A percentile compares a stretch with the other conserved stretches of the same genome.
Evolutionary conservation across 2,797 vertebrate genomes (phyloP).

Genomic region (Eremophila alpestris): DNA sequence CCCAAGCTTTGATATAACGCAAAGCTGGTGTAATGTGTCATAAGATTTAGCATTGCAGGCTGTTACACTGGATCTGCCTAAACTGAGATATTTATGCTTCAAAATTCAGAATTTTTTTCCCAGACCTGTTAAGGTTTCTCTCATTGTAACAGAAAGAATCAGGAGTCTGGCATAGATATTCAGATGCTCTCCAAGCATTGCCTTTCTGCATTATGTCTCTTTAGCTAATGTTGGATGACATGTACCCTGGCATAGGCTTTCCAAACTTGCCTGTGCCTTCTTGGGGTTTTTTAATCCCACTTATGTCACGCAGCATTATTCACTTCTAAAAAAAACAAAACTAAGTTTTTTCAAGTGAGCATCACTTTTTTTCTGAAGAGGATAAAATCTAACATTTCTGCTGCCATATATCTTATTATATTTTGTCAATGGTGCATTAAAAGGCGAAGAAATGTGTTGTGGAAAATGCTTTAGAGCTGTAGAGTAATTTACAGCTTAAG

Average conservation of each 20-base stretch:
- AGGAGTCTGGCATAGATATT: background rate
- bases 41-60: background rate
- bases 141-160: background rate
- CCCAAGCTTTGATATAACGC: background rate
- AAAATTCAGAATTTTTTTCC: background rate
- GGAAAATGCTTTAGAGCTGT: background rate
- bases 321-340: background rate
- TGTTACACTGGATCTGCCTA: background rate
- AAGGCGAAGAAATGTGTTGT: background rate
- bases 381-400: background rate
- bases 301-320: background rate
- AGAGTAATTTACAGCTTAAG: background rate
- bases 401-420: background rate
- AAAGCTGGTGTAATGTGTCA: background rate
- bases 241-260: background rate
- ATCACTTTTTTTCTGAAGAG: background rate
- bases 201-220: background rate
- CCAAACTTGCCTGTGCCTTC: background rate
- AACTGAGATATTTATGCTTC: background rate
- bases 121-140: background rate
- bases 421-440: background rate
- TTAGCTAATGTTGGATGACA: background rate
- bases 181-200: background rate
- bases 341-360: background rate
- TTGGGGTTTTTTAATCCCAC: accelerated